A percentile compares a stretch with the other conserved stretches of the same genome.
phyloP scores from a whole-genome alignment of 2,888 invertebrate genomes.

The Ornithoptera alexandrae region DNA sequence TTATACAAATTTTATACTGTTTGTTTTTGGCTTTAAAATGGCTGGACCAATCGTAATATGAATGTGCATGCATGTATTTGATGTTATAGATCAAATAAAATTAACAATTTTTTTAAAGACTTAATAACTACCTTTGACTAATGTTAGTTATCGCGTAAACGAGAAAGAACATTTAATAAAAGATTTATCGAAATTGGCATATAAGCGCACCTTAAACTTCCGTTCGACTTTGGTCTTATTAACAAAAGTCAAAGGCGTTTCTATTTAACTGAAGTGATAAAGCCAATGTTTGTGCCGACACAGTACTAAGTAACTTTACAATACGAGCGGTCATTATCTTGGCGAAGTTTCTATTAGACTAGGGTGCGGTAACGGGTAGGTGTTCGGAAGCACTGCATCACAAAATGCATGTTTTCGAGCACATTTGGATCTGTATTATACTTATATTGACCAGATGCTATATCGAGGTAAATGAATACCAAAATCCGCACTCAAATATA shows the following conservation, averaged over 20 bases:
- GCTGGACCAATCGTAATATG: no score
- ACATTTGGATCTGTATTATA: background rate
- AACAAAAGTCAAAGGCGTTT: background rate
- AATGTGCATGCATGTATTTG: no score
- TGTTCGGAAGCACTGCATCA: background rate
- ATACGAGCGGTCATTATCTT: slow-evolving; percentile 11
- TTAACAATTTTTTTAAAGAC: no score
- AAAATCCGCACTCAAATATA: background rate
- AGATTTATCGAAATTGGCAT: no score
- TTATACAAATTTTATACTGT: no score
- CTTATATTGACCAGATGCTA: background rate
- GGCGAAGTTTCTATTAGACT: slow-evolving; percentile 11
- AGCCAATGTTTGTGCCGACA: slow-evolving; percentile 4
- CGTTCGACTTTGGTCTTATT: background rate
- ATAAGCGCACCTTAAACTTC: background rate
- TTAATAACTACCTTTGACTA: no score
- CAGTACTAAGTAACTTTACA: slow-evolving; percentile 4
- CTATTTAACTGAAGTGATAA: slow-evolving; percentile 3
- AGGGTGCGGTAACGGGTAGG: background rate
- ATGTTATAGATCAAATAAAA: no score
- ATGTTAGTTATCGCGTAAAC: no score
- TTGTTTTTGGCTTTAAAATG: no score
- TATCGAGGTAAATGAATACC: background rate
- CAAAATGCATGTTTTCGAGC: slow-evolving; percentile 1
- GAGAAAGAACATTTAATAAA: no score